phyloP scores from a whole-genome alignment of 2,797 vertebrate genomes.

The Acanthis flammea region DNA sequence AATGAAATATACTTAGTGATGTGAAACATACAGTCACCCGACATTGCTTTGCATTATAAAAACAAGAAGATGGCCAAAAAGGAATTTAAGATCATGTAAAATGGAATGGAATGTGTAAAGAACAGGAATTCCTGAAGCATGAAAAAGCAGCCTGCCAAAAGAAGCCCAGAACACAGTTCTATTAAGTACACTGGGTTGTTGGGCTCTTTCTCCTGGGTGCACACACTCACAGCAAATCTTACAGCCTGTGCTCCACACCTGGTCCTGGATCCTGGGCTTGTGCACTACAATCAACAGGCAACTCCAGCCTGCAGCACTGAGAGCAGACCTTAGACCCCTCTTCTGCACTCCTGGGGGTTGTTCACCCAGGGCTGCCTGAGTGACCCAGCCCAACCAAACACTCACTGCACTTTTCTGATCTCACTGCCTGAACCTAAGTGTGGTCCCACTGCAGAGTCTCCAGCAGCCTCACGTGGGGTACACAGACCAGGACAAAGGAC shows the following conservation, averaged over 20 bases:
- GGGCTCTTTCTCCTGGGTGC: background rate
- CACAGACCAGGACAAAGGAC: fast-evolving
- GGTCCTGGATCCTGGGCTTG: background rate
- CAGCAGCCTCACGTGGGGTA: fast-evolving
- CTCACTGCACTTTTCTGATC: no score
- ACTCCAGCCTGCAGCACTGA: background rate
- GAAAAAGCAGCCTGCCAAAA: background rate
- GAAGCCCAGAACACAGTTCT: background rate
- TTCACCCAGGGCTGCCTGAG: background rate
- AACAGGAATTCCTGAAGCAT: conserved; percentile 40
- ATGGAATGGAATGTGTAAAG: conserved; percentile 34
- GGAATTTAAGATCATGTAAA: conserved; percentile 49
- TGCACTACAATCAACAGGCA: background rate
- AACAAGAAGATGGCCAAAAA: conserved; percentile 26
- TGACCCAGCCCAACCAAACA: no score
- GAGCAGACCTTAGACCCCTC: background rate
- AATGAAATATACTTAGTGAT: conserved; percentile 55
- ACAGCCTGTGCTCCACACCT: background rate
- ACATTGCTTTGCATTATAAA: conserved; percentile 41
- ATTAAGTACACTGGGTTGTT: background rate
- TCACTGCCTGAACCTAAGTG: fast-evolving
- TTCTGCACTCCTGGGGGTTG: background rate
- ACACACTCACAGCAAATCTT: background rate
- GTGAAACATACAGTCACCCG: conserved; percentile 37
- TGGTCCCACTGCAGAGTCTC: fast-evolving